phyloP scores from a whole-genome alignment of 1,140 invertebrate species.

The Cecropterus lyciades region DNA sequence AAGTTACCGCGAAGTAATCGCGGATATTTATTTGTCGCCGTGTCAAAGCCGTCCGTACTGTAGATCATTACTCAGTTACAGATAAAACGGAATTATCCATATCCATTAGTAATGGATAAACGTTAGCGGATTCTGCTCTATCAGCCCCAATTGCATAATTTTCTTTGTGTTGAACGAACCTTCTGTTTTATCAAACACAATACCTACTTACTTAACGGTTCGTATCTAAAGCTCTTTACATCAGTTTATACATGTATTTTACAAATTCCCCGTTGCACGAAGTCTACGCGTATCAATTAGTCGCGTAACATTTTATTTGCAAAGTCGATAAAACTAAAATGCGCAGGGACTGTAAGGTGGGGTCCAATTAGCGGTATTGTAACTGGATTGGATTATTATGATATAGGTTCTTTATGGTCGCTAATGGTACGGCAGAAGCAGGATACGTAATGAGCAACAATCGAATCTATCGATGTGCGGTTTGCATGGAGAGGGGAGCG shows the following conservation, averaged over 20 bases:
- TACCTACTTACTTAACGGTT: too few relatives aligned
- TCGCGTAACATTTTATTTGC: not conserved
- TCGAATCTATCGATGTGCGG: constrained; percentile 66
- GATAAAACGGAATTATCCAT: constrained; percentile 38
- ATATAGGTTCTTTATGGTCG: constrained; percentile 40
- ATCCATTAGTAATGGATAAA: constrained; percentile 26
- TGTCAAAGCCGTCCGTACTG: constrained; percentile 42
- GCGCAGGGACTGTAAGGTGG: not conserved
- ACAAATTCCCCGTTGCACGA: constrained; percentile 1
- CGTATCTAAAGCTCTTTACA: too few relatives aligned
- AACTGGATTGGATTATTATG: constrained; percentile 16
- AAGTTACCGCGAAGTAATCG: constrained; percentile 68
- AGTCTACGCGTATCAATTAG: constrained; percentile 11
- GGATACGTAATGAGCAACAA: constrained; percentile 63
- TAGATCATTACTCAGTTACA: constrained; percentile 50
- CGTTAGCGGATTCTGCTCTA: constrained; percentile 26
- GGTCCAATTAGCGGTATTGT: constrained; percentile 14
- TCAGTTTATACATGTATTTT: not conserved
- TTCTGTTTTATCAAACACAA: not conserved
- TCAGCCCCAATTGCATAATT: constrained; percentile 26
- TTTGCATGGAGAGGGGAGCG: constrained; percentile 48
- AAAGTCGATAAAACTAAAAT: not conserved
- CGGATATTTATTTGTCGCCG: constrained; percentile 63
- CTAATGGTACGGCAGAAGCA: constrained; percentile 49
- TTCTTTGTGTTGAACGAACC: not conserved